phyloP scores from a whole-genome alignment of 2,113 vertebrate species.

The Nyctibius bracteatus region DNA sequence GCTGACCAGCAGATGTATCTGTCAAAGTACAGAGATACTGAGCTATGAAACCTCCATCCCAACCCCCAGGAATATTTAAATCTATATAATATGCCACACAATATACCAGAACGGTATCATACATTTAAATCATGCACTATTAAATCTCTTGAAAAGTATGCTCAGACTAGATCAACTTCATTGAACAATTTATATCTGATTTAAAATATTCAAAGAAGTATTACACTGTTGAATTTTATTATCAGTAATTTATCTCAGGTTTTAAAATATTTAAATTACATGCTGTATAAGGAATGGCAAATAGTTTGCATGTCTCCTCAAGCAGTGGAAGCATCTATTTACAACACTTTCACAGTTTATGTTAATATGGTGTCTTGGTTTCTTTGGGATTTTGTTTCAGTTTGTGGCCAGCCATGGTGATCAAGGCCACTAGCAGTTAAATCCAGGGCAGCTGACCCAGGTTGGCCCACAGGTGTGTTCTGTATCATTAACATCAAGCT shows the following conservation, averaged over 20 bases:
- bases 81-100: not conserved
- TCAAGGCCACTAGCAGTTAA: too few species aligned
- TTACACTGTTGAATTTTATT: slow-evolving; percentile 31
- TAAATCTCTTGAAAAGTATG: slow-evolving; percentile 32
- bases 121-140: not conserved
- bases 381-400: too few species aligned
- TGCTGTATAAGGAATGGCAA: not conserved
- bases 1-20: not conserved
- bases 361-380: not conserved
- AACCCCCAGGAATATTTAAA: not conserved
- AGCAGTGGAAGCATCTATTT: not conserved
- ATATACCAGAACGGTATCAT: not conserved
- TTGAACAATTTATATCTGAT: slow-evolving; percentile 45
- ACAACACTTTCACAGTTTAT: not conserved
- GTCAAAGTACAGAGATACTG: not conserved
- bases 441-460: too few species aligned
- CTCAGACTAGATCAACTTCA: slow-evolving; percentile 36
- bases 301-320: not conserved
- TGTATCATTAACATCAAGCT: too few species aligned
- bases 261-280: slow-evolving; percentile 46
- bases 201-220: slow-evolving; percentile 55
- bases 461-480: too few species aligned
- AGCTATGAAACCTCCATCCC: not conserved
- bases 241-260: slow-evolving; percentile 32
- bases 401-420: too few species aligned